Evolutionary conservation across 2,888 invertebrate species (phyloP), one percentile per base, ranked within the genome.

Genomic region (Athetis lepigone): DNA sequence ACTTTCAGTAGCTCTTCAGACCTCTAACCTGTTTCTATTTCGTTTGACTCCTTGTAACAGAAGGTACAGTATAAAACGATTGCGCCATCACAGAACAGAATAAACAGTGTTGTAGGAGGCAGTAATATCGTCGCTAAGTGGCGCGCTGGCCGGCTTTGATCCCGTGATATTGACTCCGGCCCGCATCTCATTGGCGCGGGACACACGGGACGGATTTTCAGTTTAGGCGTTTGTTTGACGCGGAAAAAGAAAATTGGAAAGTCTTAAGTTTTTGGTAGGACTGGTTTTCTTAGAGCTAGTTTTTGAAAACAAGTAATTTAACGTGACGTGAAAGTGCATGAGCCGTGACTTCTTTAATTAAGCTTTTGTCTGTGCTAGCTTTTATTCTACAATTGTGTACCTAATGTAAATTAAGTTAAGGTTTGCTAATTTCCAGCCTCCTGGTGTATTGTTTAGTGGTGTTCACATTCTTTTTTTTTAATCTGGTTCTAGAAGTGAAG

Each of bases 111-210:
- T 57, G 52, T 56, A 36, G 64, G 13, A 59, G 75, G 67, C 55
- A 59, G 67, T 78, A 79, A 80, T 79, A 81, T 75, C 36, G 75
- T 59, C 75, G 75, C 70, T 75, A 80, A 78, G 81, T 81, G 78
- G 55, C 64, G 63, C 54, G 66, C 57, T 57, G 47, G 51, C 61
- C 76, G 76, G 70, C 79, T 80, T 80, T 80, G 78, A 78, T 78
- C 78, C 81, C 75, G 66, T 55, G 79, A 70, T 81, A 81, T 79
- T 79, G 78, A 79, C 81, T 78, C 64, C 64, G 54, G 23, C 69
- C 78, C 69, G 81, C 79, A 79, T 79, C 66, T 81, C 67, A 78
- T 78, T 81, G 66, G 54, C 57, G 49, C 63, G 39, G 4, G 19
- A 23, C 62, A 49, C 79, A 79, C 81, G 59, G 70, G 57, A 2